Conservation (phyloP, 2,888 invertebrate species). For the Gandaritis pyraliata region DNA sequence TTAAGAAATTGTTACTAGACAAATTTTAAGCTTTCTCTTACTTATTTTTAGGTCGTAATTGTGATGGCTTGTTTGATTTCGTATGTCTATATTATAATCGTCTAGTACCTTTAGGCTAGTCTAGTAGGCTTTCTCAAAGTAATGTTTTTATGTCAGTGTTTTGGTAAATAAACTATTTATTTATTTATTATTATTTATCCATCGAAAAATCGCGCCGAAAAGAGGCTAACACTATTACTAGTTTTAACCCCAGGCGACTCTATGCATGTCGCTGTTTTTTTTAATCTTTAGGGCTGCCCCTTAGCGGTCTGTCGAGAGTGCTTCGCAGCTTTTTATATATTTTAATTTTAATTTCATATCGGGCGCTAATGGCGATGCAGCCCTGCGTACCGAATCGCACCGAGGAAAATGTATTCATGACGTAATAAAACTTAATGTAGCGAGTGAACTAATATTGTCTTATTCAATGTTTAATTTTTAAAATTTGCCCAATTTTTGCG, state of each 20-base stretch:
- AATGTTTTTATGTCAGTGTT: too few relatives aligned
- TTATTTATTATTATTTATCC: too few relatives aligned
- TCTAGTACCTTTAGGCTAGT: too few relatives aligned
- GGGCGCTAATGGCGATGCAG: slow-evolving; percentile 80
- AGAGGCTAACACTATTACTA: not conserved
- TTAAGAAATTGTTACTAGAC: too few relatives aligned
- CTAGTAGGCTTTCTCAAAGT: too few relatives aligned
- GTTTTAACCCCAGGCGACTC: slow-evolving; percentile 48
- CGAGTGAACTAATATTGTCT: slow-evolving; percentile 84
- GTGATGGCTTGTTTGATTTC: too few relatives aligned
- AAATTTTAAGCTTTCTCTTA: too few relatives aligned
- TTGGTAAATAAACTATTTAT: too few relatives aligned
- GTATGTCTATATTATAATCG: too few relatives aligned
- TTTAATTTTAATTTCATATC: slow-evolving; percentile 85
- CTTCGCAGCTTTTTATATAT: slow-evolving; percentile 82
- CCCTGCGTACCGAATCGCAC: slow-evolving; percentile 81
- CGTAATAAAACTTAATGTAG: slow-evolving; percentile 82
- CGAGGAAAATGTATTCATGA: slow-evolving; percentile 79
- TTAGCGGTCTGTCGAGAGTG: slow-evolving; percentile 81
- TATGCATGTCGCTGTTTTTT: slow-evolving; percentile 54
- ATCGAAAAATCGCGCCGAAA: too few relatives aligned
- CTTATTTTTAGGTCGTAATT: too few relatives aligned
- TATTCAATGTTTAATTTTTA: slow-evolving; percentile 81
- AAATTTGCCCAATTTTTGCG: slow-evolving; percentile 74
- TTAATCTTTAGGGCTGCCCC: slow-evolving; percentile 81